phyloP scores from a whole-genome alignment of 2,888 invertebrate genomes.

The Abrostola tripartita region DNA sequence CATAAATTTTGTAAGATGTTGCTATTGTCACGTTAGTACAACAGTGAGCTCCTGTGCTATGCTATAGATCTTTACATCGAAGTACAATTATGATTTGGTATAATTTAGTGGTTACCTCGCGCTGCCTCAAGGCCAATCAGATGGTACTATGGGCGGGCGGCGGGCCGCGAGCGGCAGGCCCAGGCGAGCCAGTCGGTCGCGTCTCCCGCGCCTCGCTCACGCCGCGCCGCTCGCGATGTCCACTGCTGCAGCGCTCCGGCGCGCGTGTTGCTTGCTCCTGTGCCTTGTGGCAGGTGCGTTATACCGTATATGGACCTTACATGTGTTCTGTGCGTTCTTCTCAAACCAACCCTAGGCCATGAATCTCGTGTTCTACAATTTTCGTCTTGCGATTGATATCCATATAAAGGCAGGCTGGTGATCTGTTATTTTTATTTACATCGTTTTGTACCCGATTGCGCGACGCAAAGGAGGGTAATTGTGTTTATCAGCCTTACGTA shows the following conservation, averaged over 20 bases:
- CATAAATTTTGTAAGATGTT: constrained; percentile 1
- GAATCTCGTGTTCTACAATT: background rate
- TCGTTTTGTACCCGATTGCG: background rate
- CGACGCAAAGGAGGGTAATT: too few relatives aligned
- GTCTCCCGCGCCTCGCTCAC: constrained; percentile 54
- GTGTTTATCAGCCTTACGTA: too few relatives aligned
- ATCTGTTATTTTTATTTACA: constrained; percentile 2
- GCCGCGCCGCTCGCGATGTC: constrained; percentile 51
- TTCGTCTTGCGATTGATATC: background rate
- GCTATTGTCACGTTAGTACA: background rate
- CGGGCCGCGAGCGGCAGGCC: constrained; percentile 58
- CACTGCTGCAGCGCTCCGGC: constrained; percentile 62
- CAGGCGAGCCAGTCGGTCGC: constrained; percentile 53
- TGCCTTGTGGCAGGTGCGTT: constrained; percentile 77
- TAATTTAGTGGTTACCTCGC: constrained; percentile 66
- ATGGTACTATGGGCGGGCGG: constrained; percentile 77
- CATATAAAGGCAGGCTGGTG: constrained; percentile 10
- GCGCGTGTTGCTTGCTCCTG: constrained; percentile 67
- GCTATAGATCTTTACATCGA: constrained; percentile 23
- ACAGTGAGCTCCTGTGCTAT: constrained; percentile 27
- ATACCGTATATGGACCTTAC: background rate
- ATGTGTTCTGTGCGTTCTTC: background rate
- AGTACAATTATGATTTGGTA: constrained; percentile 50
- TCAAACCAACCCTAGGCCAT: background rate
- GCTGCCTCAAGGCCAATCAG: constrained; percentile 73